Conservation (phyloP, 2,888 invertebrate genomes). For the Drosophila antonietae region DNA sequence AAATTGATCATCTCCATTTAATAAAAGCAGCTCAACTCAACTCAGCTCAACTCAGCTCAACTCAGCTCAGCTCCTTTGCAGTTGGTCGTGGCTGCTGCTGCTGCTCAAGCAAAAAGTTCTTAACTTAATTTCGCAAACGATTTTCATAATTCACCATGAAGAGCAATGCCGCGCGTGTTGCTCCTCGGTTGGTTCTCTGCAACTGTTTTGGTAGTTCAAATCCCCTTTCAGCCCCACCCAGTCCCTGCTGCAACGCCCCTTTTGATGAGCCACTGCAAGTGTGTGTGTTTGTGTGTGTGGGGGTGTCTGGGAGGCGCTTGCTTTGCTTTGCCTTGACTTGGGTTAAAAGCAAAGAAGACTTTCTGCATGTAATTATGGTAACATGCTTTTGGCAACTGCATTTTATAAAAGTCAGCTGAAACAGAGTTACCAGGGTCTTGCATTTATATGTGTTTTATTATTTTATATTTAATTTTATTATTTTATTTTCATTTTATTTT, state of each 20-base stretch:
- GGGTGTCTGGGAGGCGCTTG: conserved; percentile 14
- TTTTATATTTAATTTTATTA: too few species aligned
- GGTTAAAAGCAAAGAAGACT: conserved; percentile 66
- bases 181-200: conserved; percentile 37
- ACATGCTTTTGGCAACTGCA: conserved; percentile 77
- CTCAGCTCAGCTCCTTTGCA: conserved; percentile 26
- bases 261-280: conserved; percentile 54
- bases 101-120: conserved; percentile 52
- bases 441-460: neutral
- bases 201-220: conserved; percentile 77
- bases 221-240: neutral
- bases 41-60: conserved; percentile 30
- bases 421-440: conserved; percentile 50
- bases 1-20: conserved; percentile 85
- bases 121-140: conserved; percentile 82
- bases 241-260: conserved; percentile 59
- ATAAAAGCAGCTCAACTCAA: conserved; percentile 64
- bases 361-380: conserved; percentile 82
- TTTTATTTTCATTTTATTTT: too few species aligned
- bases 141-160: conserved; percentile 83
- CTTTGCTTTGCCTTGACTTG: conserved; percentile 22
- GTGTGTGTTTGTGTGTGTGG: conserved; percentile 16
- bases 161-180: conserved; percentile 48
- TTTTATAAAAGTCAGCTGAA: conserved; percentile 33
- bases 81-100: conserved; percentile 39